A percentile compares a stretch with the other conserved stretches of the same genome.
Evolutionary conservation across 2,797 vertebrate species (phyloP).

Genomic region (Anguilla pacifica): DNA sequence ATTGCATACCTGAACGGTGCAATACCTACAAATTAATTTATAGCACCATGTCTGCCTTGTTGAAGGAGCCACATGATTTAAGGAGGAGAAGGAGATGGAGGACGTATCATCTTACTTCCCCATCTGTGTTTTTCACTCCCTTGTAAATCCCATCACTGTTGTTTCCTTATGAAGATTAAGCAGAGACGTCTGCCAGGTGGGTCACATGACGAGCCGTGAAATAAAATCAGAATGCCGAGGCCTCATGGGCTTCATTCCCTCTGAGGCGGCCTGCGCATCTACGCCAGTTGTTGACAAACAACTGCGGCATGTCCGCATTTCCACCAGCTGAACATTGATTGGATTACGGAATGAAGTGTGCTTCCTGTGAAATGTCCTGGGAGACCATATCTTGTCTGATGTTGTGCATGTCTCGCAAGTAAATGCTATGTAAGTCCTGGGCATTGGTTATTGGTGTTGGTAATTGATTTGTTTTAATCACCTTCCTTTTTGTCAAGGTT

Average conservation of each 20-base stretch:
- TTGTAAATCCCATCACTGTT: background rate
- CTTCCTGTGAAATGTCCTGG: constrained; percentile 14
- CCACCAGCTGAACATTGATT: constrained; percentile 27
- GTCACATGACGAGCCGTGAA: constrained; percentile 20
- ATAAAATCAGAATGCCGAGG: constrained; percentile 16
- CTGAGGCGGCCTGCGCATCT: background rate
- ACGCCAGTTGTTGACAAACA: background rate
- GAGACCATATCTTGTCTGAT: constrained; percentile 22
- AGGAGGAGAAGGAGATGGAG: background rate
- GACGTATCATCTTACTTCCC: background rate
- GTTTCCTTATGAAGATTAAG: background rate
- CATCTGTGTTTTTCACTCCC: background rate
- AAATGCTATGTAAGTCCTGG: background rate
- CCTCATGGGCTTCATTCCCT: background rate
- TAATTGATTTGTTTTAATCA: constrained; percentile 10
- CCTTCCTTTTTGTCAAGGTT: background rate
- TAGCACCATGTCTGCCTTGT: no score
- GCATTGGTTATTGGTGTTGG: background rate
- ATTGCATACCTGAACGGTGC: no score
- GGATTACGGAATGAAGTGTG: constrained; percentile 21
- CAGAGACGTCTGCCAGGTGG: background rate
- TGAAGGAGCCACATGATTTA: no score
- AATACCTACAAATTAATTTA: no score
- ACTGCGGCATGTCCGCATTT: constrained; percentile 23
- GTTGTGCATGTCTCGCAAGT: constrained; percentile 8